Percentiles rank a stretch among this genome's conserved stretches.
These are phyloP conservation scores for Apodemus speciosus DNA, from an alignment of 2,113 vertebrate species.

Conservation along the genomic window DNA sequence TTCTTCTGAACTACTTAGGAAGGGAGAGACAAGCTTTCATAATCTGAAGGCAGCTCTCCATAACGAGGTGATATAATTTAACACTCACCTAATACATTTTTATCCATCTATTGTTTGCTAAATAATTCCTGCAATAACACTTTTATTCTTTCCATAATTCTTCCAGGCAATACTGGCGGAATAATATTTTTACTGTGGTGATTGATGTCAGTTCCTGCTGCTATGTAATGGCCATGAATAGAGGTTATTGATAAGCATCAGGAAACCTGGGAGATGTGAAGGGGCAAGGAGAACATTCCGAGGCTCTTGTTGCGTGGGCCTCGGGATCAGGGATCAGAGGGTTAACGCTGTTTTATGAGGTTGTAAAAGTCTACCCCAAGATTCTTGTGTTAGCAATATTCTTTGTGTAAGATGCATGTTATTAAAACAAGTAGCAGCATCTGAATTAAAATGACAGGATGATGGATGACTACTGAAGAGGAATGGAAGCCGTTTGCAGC, in stretches of 20 bases:
- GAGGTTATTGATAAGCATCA: conserved; percentile 89
- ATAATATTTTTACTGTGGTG: conserved; percentile 86
- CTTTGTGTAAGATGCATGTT: conserved; percentile 94
- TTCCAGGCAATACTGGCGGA: conserved; percentile 84
- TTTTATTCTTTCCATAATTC: conserved; percentile 90
- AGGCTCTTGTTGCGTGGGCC: conserved; percentile 58
- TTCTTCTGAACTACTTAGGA: conserved; percentile 83
- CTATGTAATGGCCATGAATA: conserved; percentile 79
- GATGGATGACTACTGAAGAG: conserved; percentile 93
- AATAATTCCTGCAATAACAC: conserved; percentile 89
- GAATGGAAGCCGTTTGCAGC: conserved; percentile 89
- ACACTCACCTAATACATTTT: conserved; percentile 87
- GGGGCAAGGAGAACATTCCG: conserved; percentile 40
- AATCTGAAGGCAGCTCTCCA: conserved; percentile 80
- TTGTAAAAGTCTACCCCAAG: conserved; percentile 90
- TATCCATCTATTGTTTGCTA: conserved; percentile 89
- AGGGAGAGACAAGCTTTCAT: conserved; percentile 77
- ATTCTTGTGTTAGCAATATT: conserved; percentile 92
- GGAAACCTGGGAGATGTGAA: conserved; percentile 40
- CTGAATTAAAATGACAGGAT: conserved; percentile 97
- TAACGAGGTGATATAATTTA: conserved; percentile 89
- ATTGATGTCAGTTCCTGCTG: conserved; percentile 84
- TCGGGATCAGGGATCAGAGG: conserved; percentile 85
- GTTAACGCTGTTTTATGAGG: conserved; percentile 93
- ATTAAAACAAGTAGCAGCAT: conserved; percentile 96